phyloP scores from a whole-genome alignment of 1,140 invertebrate species.

The Drosophila paulistorum region DNA sequence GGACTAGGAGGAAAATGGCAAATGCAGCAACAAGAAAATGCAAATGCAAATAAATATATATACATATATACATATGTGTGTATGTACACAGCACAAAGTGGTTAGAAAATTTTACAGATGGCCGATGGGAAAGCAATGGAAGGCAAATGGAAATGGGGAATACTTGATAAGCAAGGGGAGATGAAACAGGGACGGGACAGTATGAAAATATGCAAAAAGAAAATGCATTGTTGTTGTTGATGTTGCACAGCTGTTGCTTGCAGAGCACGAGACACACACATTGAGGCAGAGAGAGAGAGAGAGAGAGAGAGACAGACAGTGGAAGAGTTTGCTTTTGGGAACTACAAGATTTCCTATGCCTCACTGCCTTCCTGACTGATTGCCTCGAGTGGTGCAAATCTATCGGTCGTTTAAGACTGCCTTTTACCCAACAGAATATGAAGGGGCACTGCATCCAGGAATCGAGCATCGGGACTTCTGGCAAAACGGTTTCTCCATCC shows the following conservation, averaged over 20 bases:
- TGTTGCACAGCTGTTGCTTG: constrained; percentile 53
- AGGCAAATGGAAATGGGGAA: constrained; percentile 25
- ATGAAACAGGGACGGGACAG: not conserved
- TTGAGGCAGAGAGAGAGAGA: not conserved
- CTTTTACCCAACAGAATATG: constrained; percentile 15
- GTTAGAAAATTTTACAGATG: constrained; percentile 66
- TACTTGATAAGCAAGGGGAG: not conserved
- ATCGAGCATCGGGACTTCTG: not conserved
- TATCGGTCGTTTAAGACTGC: constrained; percentile 27
- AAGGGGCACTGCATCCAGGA: not conserved
- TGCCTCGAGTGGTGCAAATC: constrained; percentile 23
- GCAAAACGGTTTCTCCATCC: not conserved
- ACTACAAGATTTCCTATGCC: constrained; percentile 2
- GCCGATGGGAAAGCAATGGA: not conserved
- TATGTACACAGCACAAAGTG: constrained; percentile 36
- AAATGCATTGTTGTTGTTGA: constrained; percentile 42
- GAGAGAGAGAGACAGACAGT: no score
- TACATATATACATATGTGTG: not conserved
- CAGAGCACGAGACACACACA: constrained; percentile 2
- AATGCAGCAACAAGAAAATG: constrained; percentile 38
- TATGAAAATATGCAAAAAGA: constrained; percentile 26
- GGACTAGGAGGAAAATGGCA: not conserved
- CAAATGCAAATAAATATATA: constrained; percentile 54
- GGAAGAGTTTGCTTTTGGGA: not conserved
- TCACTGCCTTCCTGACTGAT: constrained; percentile 21